A percentile compares a stretch with the other conserved stretches of the same genome.
phyloP scores from a whole-genome alignment of 2,797 vertebrate species.

The Pipistrellus nathusii region DNA sequence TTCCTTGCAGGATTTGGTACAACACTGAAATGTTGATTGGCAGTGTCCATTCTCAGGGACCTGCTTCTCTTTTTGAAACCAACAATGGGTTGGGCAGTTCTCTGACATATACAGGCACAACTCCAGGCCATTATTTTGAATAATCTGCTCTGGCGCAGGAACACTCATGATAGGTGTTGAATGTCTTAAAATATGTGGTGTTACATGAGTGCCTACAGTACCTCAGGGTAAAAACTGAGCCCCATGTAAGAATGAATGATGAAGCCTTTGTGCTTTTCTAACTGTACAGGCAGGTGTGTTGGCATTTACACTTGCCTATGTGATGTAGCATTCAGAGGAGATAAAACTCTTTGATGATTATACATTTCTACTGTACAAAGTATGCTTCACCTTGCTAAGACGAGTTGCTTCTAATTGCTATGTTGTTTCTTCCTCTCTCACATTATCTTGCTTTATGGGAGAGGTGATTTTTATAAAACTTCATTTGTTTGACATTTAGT shows the following conservation, averaged over 20 bases:
- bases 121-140: conserved; percentile 79
- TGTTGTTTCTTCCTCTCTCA: conserved; percentile 35
- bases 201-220: conserved; percentile 72
- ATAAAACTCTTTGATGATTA: conserved; percentile 77
- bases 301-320: conserved; percentile 76
- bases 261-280: conserved; percentile 75
- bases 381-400: conserved; percentile 69
- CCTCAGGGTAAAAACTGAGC: conserved; percentile 77
- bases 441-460: conserved; percentile 53
- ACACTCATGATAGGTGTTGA: conserved; percentile 72
- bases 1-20: conserved; percentile 58
- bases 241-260: conserved; percentile 73
- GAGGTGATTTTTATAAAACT: conserved; percentile 67
- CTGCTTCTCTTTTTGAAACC: conserved; percentile 71
- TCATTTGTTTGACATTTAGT: conserved; percentile 71
- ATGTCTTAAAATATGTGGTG: conserved; percentile 75
- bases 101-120: conserved; percentile 68
- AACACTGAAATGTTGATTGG: conserved; percentile 68
- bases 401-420: conserved; percentile 68
- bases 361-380: conserved; percentile 69
- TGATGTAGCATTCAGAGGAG: conserved; percentile 75
- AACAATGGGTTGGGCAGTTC: conserved; percentile 65
- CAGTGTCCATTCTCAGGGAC: conserved; percentile 59
- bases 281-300: conserved; percentile 78
- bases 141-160: conserved; percentile 75